Percentiles rank a stretch among this genome's conserved stretches.
Conservation (phyloP, 2,113 vertebrate genomes). For the Oncorhynchus clarkii region DNA sequence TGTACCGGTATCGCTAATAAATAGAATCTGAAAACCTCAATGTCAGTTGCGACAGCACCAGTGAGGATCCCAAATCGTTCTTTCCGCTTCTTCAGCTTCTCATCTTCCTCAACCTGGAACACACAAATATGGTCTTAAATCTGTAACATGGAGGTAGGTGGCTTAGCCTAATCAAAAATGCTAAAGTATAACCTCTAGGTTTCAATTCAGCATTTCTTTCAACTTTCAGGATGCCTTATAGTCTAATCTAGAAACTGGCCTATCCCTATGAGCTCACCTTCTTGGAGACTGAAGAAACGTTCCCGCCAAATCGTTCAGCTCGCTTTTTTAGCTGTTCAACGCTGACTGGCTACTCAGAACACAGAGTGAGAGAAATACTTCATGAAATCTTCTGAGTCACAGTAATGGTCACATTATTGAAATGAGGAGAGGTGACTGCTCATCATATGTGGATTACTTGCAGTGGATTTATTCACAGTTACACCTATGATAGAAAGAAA, state of each 20-base stretch:
- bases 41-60: conserved; percentile 69
- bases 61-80: conserved; percentile 84
- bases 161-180: background rate
- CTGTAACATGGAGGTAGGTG: background rate
- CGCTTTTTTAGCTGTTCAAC: conserved; percentile 89
- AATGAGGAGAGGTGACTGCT: background rate
- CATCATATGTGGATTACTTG: conserved; percentile 41
- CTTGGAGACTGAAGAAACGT: conserved; percentile 87
- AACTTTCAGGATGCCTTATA: background rate
- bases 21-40: conserved; percentile 67
- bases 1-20: background rate
- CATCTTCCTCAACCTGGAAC: conserved; percentile 85
- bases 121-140: background rate
- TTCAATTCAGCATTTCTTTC: background rate
- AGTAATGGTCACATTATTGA: background rate
- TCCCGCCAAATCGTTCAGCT: conserved; percentile 89
- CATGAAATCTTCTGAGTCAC: background rate
- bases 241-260: background rate
- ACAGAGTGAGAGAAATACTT: background rate
- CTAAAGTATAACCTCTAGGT: background rate
- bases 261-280: conserved; percentile 75
- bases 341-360: conserved; percentile 71
- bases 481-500: conserved; percentile 36
- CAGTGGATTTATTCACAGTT: conserved; percentile 58
- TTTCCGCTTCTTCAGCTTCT: conserved; percentile 93